A percentile compares a stretch with the other conserved stretches of the same genome.
phyloP scores from a whole-genome alignment of 2,888 invertebrate genomes.

The Leptogaster cylindrica region DNA sequence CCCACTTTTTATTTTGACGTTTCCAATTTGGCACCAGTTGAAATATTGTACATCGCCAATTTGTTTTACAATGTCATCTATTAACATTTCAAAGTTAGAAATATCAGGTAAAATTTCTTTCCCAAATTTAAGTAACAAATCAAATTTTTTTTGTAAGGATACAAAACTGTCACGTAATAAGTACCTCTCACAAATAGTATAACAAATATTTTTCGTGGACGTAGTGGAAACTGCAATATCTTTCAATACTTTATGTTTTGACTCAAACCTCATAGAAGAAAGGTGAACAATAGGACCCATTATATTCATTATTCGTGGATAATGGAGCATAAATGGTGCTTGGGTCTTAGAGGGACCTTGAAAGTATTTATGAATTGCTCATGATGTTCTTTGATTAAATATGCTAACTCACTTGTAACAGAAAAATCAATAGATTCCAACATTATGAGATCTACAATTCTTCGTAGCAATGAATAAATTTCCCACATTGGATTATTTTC shows the following conservation, averaged over 20 bases:
- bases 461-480: conserved; percentile 27
- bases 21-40: too few species aligned
- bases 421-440: not conserved
- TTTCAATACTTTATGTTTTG: conserved; percentile 19
- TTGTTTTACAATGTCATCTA: too few species aligned
- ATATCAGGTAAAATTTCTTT: too few species aligned
- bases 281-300: conserved; percentile 44
- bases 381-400: conserved; percentile 8
- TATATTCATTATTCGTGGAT: conserved; percentile 42
- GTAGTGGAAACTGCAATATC: conserved; percentile 25
- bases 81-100: too few species aligned
- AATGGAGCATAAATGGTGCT: conserved; percentile 30
- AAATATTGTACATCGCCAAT: too few species aligned
- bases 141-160: too few species aligned
- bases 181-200: conserved; percentile 16
- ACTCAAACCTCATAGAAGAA: conserved; percentile 34
- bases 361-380: not conserved
- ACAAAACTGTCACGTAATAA: conserved; percentile 16
- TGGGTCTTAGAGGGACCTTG: conserved; percentile 18
- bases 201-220: conserved; percentile 13
- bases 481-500: conserved; percentile 19
- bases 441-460: conserved; percentile 43
- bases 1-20: too few species aligned
- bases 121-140: too few species aligned
- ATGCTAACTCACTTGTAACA: not conserved